Evolutionary conservation across 2,888 invertebrate genomes (phyloP).

Genomic region (Thyatira batis): DNA sequence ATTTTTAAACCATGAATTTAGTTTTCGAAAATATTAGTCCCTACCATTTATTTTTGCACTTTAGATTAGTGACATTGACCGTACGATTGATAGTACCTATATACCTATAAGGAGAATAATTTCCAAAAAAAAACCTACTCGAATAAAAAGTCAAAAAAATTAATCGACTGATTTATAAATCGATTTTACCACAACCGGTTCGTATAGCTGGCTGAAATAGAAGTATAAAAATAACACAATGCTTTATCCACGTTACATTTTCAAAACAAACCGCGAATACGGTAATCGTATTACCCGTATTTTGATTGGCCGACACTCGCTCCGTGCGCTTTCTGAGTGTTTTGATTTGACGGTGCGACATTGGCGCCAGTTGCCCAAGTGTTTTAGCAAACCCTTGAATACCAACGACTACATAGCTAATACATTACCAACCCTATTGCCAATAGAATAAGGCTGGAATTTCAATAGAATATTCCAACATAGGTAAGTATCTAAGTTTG

Average conservation of each 20-base stretch:
- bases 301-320: constrained; percentile 71
- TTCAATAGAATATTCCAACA: constrained; percentile 10
- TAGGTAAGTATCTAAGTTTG: constrained; percentile 38
- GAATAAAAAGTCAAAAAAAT: too few relatives aligned
- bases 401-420: constrained; percentile 20
- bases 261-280: constrained; percentile 58
- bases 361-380: constrained; percentile 71
- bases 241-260: constrained; percentile 41
- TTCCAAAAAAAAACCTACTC: too few relatives aligned
- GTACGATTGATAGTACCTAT: too few relatives aligned
- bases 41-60: too few relatives aligned
- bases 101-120: too few relatives aligned
- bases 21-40: too few relatives aligned
- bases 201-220: neutral
- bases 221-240: constrained; percentile 22
- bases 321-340: constrained; percentile 63
- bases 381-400: constrained; percentile 61
- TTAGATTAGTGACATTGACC: too few relatives aligned
- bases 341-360: constrained; percentile 69
- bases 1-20: too few relatives aligned
- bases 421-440: constrained; percentile 16
- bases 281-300: constrained; percentile 69
- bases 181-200: neutral
- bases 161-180: neutral
- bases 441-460: constrained; percentile 16